A percentile compares a stretch with the other conserved stretches of the same genome.
These are phyloP conservation scores for Nycteola revayana DNA, from an alignment of 2,888 invertebrate genomes.

Conservation along the genomic window DNA sequence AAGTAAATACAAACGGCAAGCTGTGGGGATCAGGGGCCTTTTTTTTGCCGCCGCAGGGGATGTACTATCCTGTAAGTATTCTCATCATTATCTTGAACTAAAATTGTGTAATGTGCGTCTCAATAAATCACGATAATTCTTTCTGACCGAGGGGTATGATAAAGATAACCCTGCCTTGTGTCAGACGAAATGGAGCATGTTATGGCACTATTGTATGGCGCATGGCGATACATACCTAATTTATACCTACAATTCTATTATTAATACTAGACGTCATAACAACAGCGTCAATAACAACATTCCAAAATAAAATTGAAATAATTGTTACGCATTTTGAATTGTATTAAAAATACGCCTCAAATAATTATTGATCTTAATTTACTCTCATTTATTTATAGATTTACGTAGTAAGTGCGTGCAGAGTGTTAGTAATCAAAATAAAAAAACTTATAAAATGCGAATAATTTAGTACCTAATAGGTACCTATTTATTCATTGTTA, in stretches of 20 bases:
- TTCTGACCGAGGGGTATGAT: slow-evolving; percentile 15
- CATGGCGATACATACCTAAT: slow-evolving; percentile 50
- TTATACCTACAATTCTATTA: slow-evolving; percentile 7
- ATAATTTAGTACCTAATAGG: too few species aligned
- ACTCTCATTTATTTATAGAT: too few species aligned
- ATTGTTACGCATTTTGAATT: too few species aligned
- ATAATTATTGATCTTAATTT: too few species aligned
- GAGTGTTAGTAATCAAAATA: too few species aligned
- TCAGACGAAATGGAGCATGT: slow-evolving; percentile 30
- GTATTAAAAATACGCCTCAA: too few species aligned
- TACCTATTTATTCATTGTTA: slow-evolving; percentile 53
- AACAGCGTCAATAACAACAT: too few species aligned
- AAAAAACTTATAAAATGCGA: background rate
- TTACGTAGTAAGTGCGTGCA: too few species aligned
- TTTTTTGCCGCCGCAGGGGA: slow-evolving; percentile 98
- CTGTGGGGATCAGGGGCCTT: slow-evolving; percentile 98
- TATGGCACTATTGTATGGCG: slow-evolving; percentile 44
- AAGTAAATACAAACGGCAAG: slow-evolving; percentile 91
- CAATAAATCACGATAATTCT: background rate
- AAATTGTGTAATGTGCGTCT: background rate
- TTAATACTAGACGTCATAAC: too few species aligned
- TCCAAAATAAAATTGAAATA: too few species aligned
- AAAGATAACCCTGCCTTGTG: slow-evolving; percentile 37
- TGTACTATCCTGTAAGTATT: slow-evolving; percentile 96
- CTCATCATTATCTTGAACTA: slow-evolving; percentile 21